phyloP scores from a whole-genome alignment of 2,797 vertebrate genomes.

The Hapalemur alaotrensis region DNA sequence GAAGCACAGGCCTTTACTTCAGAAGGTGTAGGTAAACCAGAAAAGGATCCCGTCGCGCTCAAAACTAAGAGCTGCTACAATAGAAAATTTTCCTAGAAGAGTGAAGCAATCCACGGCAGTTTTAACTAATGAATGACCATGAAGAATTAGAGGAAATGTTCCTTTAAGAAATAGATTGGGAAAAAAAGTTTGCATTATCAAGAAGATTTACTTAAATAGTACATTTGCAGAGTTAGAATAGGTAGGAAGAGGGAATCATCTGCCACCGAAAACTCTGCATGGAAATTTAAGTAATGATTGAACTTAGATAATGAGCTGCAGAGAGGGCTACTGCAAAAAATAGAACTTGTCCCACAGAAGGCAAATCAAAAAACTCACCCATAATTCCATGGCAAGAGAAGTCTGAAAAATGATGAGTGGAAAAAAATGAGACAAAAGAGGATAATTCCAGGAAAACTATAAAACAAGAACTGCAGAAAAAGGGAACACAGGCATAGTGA shows the following conservation, averaged over 20 bases:
- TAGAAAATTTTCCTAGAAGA: background rate
- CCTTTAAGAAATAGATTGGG: background rate
- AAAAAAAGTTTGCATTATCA: background rate
- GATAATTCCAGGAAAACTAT: background rate
- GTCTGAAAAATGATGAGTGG: background rate
- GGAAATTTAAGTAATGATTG: background rate
- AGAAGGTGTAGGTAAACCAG: background rate
- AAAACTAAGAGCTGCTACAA: background rate
- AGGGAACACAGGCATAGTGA: background rate
- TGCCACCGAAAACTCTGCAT: background rate
- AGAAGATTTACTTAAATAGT: background rate
- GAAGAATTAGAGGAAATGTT: background rate
- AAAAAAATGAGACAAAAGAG: background rate
- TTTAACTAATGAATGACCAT: background rate
- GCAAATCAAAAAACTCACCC: background rate
- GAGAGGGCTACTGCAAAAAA: background rate
- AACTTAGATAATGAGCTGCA: background rate
- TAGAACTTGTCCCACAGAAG: background rate
- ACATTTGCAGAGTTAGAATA: background rate
- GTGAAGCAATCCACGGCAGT: accelerated
- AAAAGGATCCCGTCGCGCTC: background rate
- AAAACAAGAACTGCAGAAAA: background rate
- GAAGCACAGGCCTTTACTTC: background rate
- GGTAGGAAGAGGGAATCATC: background rate
- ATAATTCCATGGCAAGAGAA: background rate